Evolutionary conservation across 2,113 vertebrate species (phyloP).

Genomic region (Elaphurus davidianus): DNA sequence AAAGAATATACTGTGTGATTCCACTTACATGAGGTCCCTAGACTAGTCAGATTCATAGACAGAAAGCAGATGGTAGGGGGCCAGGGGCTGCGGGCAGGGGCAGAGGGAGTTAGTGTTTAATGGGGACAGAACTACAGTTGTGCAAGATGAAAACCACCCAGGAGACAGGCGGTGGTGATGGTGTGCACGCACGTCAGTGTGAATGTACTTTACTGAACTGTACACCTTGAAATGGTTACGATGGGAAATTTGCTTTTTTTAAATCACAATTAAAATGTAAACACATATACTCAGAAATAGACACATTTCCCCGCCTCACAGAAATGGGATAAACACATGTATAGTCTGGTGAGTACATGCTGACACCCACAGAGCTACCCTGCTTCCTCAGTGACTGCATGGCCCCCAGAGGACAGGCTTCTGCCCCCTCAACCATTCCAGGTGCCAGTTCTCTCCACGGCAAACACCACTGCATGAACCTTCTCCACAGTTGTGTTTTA

Average conservation of each 20-base stretch:
- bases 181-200: too few species aligned
- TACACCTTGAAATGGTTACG: not conserved
- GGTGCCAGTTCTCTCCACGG: not conserved
- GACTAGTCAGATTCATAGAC: not conserved
- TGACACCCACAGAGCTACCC: not conserved
- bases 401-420: not conserved
- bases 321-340: not conserved
- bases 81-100: not conserved
- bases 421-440: not conserved
- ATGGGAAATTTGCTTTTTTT: not conserved
- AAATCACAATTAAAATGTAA: not conserved
- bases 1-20: too few species aligned
- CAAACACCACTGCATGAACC: not conserved
- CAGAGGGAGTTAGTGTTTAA: not conserved
- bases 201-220: not conserved
- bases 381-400: accelerated
- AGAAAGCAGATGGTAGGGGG: not conserved
- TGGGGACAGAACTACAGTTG: not conserved
- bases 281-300: not conserved
- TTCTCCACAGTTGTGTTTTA: not conserved
- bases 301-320: not conserved
- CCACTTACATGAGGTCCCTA: not conserved
- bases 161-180: not conserved
- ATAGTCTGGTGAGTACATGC: not conserved
- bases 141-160: not conserved